Evolutionary conservation across 1,140 invertebrate species (phyloP).

Genomic region (Drosophila pachea): DNA sequence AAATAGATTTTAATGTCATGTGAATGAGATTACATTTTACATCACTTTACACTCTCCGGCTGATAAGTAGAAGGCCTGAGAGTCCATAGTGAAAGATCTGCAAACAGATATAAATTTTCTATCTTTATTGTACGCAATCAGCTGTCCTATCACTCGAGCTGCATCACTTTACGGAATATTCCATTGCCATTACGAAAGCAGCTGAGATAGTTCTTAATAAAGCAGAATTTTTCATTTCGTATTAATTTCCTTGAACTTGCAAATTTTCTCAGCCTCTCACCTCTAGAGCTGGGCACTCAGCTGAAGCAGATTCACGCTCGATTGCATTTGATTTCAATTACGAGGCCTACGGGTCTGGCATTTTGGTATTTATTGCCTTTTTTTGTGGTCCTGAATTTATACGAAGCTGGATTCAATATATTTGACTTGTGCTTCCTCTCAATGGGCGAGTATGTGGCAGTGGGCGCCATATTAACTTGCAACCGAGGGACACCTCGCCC

Average conservation of each 20-base stretch:
- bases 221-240: too few species aligned
- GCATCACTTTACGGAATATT: not conserved
- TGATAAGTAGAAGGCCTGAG: not conserved
- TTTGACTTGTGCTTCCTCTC: not conserved
- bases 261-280: too few species aligned
- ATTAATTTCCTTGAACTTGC: too few species aligned
- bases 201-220: too few species aligned
- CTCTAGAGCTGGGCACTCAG: too few species aligned
- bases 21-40: constrained; percentile 2
- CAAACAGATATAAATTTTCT: constrained; percentile 8
- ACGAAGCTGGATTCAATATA: not conserved
- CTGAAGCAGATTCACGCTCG: not conserved
- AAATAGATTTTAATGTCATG: constrained; percentile 4
- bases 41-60: not conserved
- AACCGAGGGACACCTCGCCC: constrained; percentile 24
- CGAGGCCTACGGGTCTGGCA: not conserved
- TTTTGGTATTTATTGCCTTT: not conserved
- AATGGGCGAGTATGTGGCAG: constrained; percentile 23
- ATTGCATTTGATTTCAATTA: not conserved
- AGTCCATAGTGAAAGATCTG: not conserved
- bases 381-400: not conserved
- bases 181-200: too few species aligned
- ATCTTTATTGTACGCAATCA: not conserved
- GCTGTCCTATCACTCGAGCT: not conserved
- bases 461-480: constrained; percentile 41